Base-by-base conservation (phyloP, 2,888 invertebrate species). In the Melanchra persicariae region DNA sequence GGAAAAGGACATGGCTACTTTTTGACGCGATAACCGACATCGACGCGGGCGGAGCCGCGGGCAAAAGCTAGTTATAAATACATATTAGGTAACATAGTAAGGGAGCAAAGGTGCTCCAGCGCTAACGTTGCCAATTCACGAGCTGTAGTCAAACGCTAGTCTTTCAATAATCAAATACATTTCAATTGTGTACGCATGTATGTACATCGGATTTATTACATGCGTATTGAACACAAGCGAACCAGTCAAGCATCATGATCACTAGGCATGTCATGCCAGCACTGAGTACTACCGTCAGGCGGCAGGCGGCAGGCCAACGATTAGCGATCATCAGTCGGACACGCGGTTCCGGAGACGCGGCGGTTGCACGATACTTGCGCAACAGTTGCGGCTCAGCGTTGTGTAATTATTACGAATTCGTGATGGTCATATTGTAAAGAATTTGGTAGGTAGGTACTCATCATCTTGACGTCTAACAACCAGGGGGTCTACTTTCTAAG, bases 341-440 rank as follows among this genome's bases (percentile, higher is more conserved):
- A 15, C 52, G 45, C 22, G 54, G 76, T 75, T 75, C 51, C 72
- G 58, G 57, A 62, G 30, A 22, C 62, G 34, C 19, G 24, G 24
- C 15, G 24, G 37, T 19, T 19, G 47, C 59, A 43, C 77, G 45
- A 51, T 47, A 1, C 9, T 75, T 75, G 78, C 26, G 74, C 71
- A 78, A 75, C 17, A n/a, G 30, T 70, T 57, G 45, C 55, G 24
- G n/a, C 9, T n/a, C 22, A 1, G 12, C 0, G 12, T 77, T 70
- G 40, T 34, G 19, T 78, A 47, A 62, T 52, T 43, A 30, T 4
- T 34, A 30, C 30, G 40, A 40, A 40, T 40, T 40, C 40, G 40
- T 40, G 40, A 40, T 40, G 40, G 40, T 40, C 40, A 40, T 15
- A 40, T 40, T 40, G 40, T 40, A 40, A 40, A 40, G 40, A 40